phyloP scores from a whole-genome alignment of 2,797 vertebrate species.

The Amazona ochrocephala region DNA sequence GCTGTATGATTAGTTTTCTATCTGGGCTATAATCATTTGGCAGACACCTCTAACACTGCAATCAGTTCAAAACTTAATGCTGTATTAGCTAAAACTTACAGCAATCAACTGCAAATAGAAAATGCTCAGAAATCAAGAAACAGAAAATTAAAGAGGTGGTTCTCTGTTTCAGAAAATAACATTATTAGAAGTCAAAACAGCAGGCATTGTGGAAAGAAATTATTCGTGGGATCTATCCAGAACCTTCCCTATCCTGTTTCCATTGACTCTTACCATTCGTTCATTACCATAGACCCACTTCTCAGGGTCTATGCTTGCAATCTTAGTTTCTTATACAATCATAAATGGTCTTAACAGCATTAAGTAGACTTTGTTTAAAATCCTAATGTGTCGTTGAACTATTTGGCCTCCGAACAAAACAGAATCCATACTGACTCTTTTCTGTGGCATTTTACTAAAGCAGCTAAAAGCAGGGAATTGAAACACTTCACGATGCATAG shows the following conservation, averaged over 20 bases:
- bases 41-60: neutral
- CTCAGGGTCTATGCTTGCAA: neutral
- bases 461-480: neutral
- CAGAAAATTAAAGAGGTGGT: neutral
- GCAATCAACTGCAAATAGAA: constrained; percentile 8
- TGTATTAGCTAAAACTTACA: neutral
- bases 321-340: neutral
- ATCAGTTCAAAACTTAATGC: neutral
- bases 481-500: neutral
- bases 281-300: neutral
- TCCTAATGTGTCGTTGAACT: neutral
- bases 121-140: neutral
- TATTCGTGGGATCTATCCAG: neutral
- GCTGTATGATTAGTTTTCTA: neutral
- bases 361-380: neutral
- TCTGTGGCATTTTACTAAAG: neutral
- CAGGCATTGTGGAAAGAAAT: neutral
- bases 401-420: neutral
- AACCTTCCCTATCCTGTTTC: neutral
- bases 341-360: neutral
- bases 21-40: neutral
- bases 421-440: neutral
- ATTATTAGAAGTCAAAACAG: neutral
- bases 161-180: neutral
- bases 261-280: neutral